These are phyloP conservation scores for Timema podura DNA, from an alignment of 2,888 invertebrate genomes.

Conservation along the genomic window DNA sequence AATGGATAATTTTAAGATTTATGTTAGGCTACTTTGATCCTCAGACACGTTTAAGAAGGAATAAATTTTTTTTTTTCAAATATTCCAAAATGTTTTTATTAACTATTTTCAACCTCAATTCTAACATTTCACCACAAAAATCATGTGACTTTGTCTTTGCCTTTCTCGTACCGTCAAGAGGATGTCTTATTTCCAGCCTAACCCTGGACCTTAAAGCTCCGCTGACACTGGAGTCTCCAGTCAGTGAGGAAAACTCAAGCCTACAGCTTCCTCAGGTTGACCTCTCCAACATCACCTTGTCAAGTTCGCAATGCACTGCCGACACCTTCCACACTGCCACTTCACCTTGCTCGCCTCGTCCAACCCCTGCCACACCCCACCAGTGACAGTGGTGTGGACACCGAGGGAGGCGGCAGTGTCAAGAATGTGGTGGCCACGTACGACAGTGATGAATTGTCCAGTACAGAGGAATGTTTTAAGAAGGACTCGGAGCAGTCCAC, in stretches of 20 bases:
- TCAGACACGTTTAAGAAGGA: too few species aligned
- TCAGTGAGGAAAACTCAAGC: slow-evolving; percentile 36
- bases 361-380: slow-evolving; percentile 1
- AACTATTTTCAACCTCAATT: too few species aligned
- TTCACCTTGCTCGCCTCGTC: slow-evolving; percentile 45
- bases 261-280: slow-evolving; percentile 9
- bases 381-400: slow-evolving; percentile 3
- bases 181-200: slow-evolving; percentile 48
- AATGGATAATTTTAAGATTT: too few species aligned
- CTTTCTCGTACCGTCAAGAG: slow-evolving; percentile 11
- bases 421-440: slow-evolving; percentile 39
- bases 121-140: too few species aligned
- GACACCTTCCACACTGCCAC: slow-evolving; percentile 75
- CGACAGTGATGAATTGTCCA: slow-evolving; percentile 56
- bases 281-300: slow-evolving; percentile 18
- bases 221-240: slow-evolving; percentile 39
- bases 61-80: too few species aligned
- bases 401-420: neutral
- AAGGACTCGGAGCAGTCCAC: slow-evolving; percentile 45
- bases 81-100: too few species aligned
- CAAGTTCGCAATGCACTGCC: slow-evolving; percentile 46
- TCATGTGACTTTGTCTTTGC: too few species aligned
- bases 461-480: slow-evolving; percentile 55
- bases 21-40: too few species aligned
- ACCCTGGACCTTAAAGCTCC: slow-evolving; percentile 63